phyloP scores from a whole-genome alignment of 2,113 vertebrate species.

The Colossoma macropomum region DNA sequence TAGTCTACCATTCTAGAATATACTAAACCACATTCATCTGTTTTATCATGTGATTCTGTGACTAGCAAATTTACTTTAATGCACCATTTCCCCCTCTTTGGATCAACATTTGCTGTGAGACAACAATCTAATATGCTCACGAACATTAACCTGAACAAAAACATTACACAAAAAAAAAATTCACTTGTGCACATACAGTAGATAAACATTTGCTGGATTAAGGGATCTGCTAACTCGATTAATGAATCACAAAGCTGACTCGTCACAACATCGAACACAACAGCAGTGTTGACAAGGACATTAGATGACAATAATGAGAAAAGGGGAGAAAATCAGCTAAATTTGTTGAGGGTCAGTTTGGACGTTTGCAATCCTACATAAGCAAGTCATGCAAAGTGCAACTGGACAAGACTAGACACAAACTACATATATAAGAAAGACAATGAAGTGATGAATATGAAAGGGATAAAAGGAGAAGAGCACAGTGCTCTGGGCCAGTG shows the following conservation, averaged over 20 bases:
- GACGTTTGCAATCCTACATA: constrained; percentile 39
- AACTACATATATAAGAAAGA: not conserved
- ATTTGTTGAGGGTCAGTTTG: constrained; percentile 15
- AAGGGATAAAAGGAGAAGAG: not conserved
- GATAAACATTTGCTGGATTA: not conserved
- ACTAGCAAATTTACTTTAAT: not conserved
- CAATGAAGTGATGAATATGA: not conserved
- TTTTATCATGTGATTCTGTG: not conserved
- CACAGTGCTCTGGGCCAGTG: not conserved
- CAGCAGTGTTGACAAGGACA: not conserved
- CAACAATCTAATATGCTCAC: not conserved
- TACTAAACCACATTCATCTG: not conserved
- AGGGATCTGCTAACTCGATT: not conserved
- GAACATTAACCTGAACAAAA: constrained; percentile 7
- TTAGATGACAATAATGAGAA: not conserved
- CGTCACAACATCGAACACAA: not conserved
- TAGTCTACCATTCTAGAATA: not conserved
- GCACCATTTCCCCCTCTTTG: not conserved
- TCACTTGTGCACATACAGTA: not conserved
- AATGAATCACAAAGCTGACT: constrained; percentile 7
- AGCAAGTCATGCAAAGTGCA: constrained; percentile 71
- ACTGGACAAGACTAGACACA: constrained; percentile 36
- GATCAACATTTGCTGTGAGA: constrained; percentile 10
- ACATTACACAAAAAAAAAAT: not conserved
- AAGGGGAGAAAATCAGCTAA: not conserved